These are phyloP conservation scores for Lissocephala sabroskyi DNA, from an alignment of 2,888 invertebrate species.

Conservation along the genomic window DNA sequence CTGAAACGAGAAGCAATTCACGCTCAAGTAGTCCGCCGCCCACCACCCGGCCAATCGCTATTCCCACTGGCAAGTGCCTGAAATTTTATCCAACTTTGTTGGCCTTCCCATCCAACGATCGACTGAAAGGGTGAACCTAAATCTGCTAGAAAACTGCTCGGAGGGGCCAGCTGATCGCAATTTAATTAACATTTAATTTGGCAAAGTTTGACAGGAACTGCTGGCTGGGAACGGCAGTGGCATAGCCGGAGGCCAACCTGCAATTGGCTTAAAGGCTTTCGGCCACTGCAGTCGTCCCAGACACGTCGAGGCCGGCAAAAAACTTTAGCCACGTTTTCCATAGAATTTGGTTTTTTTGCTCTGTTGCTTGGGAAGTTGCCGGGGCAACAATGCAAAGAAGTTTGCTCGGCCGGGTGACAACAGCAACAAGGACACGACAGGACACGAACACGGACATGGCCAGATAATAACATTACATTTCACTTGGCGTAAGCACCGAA, in stretches of 20 bases:
- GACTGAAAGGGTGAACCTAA: constrained; percentile 27
- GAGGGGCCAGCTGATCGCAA: constrained; percentile 30
- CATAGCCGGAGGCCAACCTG: constrained; percentile 2
- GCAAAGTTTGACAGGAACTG: neutral
- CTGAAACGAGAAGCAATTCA: constrained; percentile 48
- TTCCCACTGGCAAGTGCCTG: constrained; percentile 55
- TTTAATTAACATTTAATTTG: constrained; percentile 61
- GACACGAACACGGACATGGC: constrained; percentile 6
- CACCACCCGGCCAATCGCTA: constrained; percentile 5
- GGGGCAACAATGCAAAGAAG: no score
- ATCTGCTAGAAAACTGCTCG: constrained; percentile 7
- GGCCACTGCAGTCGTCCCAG: no score
- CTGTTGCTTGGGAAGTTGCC: constrained; percentile 1
- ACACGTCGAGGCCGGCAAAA: no score
- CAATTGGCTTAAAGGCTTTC: constrained; percentile 25
- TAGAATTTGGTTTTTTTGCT: neutral
- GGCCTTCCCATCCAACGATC: no score
- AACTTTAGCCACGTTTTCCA: constrained; percentile 12
- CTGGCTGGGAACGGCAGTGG: no score
- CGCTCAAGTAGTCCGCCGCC: constrained; percentile 42
- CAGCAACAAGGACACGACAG: constrained; percentile 32
- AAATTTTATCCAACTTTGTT: constrained; percentile 58
- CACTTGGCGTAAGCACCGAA: constrained; percentile 20
- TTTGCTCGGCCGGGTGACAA: constrained; percentile 38
- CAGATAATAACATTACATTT: constrained; percentile 42